Base-by-base conservation (phyloP, 2,888 invertebrate species). In the Pollenia labialis region DNA sequence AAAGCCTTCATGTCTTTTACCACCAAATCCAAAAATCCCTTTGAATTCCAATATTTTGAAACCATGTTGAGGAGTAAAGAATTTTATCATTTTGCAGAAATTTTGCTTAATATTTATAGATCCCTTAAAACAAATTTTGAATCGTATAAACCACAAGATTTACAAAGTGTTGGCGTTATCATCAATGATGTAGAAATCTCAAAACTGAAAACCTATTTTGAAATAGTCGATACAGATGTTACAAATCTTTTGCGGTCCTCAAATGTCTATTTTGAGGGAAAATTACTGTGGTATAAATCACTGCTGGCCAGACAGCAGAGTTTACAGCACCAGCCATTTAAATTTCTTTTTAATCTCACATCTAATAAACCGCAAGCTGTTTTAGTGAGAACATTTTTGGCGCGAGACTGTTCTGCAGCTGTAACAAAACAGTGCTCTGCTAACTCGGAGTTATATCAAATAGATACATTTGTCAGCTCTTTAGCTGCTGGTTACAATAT, bases 61-160 rank as follows among this genome's bases (percentile, higher is more conserved):
- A 95, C 96, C 1, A 94, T 95, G 85, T 93, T 96, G 74, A 95
- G 96, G 86, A 96, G 96, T 89, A 96, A 96, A 7, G 94, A 95
- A 9, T 96, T 96, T 94, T 96, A 95, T 91, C 94, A 95, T 88
- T 93, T 96, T 60, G 95, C 95, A 89, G 95, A 95, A 90, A 94
- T 95, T 50, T 94, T 95, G 85, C 90, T 95, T 14, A 91, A 93
- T 18, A 92, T 95, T 56, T 95, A 96, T 94, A 94, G 95, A 87
- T 90, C 94, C 75, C 92, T 94, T 76, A 93, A 96, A 42, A 94
- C 94, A 11, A 90, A 91, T 0, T 96, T 96, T 94, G 95, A 94
- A 69, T 92, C 92, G 50, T 94, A 95, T 79, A 81, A 81, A 18
- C 6, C 11, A 0, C 64, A 84, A 16, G 94, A 95, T 82, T 92